Evolutionary conservation across 2,113 vertebrate genomes (phyloP), one percentile per base, ranked within the genome.

Genomic region (Sialia sialis): DNA sequence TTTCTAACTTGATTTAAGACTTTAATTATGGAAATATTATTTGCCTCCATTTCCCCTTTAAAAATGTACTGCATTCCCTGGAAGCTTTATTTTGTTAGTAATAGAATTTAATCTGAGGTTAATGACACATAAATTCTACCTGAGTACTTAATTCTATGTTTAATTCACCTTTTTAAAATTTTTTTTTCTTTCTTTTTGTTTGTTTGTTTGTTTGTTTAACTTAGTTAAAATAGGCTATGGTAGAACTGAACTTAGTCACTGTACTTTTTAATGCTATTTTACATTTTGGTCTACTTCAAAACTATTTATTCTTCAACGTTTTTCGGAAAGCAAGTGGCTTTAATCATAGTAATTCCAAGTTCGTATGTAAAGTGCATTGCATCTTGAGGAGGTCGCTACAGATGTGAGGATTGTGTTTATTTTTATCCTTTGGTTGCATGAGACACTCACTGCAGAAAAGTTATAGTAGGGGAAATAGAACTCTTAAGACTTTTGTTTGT

Each of bases 121-220:
- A 93, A 96, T 87, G 46, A 77, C 91, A 94, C 70, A 94, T 94
- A 97, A 96, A 95, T 96, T 94, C 62, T 94, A 96, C 92, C 90
- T 82, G 83, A 91, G 84, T 81, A 84, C 55, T 94, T 97, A 95
- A 97, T 96, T 95, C 19, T 67, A 76, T 60, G 74, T 91, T 94
- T 93, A 97, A 84, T 84, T 94, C 81, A 49, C n/a, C 9, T 10
- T 13, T 44, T 20, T n/a, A n/a, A n/a, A n/a, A n/a, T 51, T 17
- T 17, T 29, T 51, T 46, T 9, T 4, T 4, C 91, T 60, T 16
- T 14, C 12, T 39, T 11, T 41, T 18, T 38, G 6, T 43, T 43
- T 15, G 10, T 11, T n/a, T 19, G 25, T 51, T 27, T 22, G 17
- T 51, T 48, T 9, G 4, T 4, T 92, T 58, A 89, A 70, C 39